Evolutionary conservation across 2,797 vertebrate species (phyloP).

Genomic region (Microcaecilia unicolor): DNA sequence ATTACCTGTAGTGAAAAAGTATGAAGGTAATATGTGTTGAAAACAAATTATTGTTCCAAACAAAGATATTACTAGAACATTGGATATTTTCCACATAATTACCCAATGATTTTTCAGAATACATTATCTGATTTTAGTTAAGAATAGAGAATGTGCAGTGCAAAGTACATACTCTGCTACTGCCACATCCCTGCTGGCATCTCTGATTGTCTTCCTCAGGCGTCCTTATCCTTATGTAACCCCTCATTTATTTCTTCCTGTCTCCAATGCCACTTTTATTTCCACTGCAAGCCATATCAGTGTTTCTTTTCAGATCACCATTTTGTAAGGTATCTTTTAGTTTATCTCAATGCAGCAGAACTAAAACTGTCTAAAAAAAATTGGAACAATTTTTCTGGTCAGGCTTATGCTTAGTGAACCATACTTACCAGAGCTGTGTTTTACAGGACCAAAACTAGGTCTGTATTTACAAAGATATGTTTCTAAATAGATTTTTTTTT

Average conservation of each 20-base stretch:
- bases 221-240: not conserved
- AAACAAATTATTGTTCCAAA: no score
- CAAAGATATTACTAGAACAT: no score
- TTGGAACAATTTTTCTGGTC: slow-evolving; percentile 18
- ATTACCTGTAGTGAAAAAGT: no score
- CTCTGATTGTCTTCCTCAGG: not conserved
- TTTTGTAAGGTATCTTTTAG: slow-evolving; percentile 12
- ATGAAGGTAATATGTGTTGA: no score
- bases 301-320: slow-evolving; percentile 7
- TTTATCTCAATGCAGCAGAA: slow-evolving; percentile 6
- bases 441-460: not conserved
- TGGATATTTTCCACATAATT: no score
- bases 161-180: not conserved
- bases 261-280: not conserved
- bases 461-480: no score
- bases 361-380: slow-evolving; percentile 7
- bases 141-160: no score
- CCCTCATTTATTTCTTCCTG: slow-evolving; percentile 2
- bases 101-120: no score
- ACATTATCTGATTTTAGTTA: no score
- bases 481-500: slow-evolving; percentile 1
- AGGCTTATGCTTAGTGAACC: not conserved
- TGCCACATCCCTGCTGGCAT: not conserved
- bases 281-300: slow-evolving; percentile 3
- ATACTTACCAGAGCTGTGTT: slow-evolving; percentile 3